phyloP scores from a whole-genome alignment of 2,888 invertebrate species.

The Agriopis leucophaearia region DNA sequence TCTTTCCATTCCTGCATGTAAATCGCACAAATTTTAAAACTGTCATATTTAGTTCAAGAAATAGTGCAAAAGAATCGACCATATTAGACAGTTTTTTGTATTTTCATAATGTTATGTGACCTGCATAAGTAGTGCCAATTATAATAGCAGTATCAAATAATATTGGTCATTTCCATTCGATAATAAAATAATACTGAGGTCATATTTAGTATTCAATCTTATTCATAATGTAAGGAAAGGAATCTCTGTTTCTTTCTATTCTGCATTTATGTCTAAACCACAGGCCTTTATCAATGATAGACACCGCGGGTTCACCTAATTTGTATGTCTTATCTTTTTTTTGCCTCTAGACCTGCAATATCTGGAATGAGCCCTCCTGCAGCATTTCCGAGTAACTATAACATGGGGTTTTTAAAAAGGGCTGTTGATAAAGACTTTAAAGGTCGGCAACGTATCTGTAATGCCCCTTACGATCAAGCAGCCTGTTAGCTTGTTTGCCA shows the following conservation, averaged over 20 bases:
- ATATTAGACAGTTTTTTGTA: constrained; percentile 63
- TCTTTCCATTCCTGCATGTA: not conserved
- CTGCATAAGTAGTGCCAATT: constrained; percentile 83
- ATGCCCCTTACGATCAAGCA: too few relatives aligned
- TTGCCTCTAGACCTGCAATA: too few relatives aligned
- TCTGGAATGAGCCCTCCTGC: too few relatives aligned
- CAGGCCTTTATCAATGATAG: not conserved
- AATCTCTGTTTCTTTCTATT: constrained; percentile 62
- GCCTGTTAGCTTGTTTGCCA: too few relatives aligned
- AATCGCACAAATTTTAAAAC: not conserved
- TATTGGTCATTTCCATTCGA: constrained; percentile 60
- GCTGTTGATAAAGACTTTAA: too few relatives aligned
- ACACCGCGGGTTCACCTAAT: not conserved
- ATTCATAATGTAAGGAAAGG: constrained; percentile 55
- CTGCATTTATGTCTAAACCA: constrained; percentile 40
- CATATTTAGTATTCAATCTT: constrained; percentile 46
- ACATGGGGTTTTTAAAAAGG: too few relatives aligned
- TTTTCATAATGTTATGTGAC: constrained; percentile 73
- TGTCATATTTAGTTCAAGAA: not conserved
- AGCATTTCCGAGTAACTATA: too few relatives aligned
- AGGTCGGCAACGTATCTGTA: too few relatives aligned
- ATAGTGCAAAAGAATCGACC: constrained; percentile 5
- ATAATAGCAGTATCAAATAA: constrained; percentile 59
- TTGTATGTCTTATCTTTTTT: too few relatives aligned
- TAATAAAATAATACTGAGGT: constrained; percentile 52